Conservation (phyloP, 2,888 invertebrate genomes). For the Falcaria lacertinaria region DNA sequence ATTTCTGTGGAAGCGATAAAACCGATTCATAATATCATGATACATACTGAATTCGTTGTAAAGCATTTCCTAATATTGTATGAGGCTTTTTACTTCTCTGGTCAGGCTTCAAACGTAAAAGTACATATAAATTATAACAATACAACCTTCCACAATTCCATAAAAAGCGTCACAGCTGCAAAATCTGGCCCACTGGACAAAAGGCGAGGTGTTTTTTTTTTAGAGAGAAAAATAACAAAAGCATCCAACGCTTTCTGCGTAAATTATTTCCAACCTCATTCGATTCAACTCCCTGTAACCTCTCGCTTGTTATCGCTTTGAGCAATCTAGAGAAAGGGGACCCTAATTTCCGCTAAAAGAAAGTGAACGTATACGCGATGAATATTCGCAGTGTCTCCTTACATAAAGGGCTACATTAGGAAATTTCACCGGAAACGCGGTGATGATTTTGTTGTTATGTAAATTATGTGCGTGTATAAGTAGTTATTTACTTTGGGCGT, state of each 20-base stretch:
- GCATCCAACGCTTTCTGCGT: constrained; percentile 22
- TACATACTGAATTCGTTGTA: no score
- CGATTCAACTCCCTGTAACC: constrained; percentile 31
- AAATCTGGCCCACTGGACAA: constrained; percentile 3
- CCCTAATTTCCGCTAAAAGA: constrained; percentile 44
- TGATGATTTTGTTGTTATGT: no score
- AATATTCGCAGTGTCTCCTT: constrained; percentile 15
- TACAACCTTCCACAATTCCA: not conserved
- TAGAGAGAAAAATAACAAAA: constrained; percentile 17
- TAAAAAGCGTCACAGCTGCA: constrained; percentile 1
- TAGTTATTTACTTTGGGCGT: no score
- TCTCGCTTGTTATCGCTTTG: constrained; percentile 48
- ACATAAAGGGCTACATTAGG: constrained; percentile 15
- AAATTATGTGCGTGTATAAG: not conserved
- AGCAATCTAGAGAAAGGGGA: constrained; percentile 39
- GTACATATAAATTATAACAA: not conserved
- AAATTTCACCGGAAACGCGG: constrained; percentile 9
- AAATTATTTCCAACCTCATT: constrained; percentile 35
- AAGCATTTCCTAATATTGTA: no score
- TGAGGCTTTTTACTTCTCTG: no score
- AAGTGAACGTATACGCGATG: constrained; percentile 15
- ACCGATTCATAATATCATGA: no score
- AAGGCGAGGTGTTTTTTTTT: constrained; percentile 4
- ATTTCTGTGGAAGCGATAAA: no score
- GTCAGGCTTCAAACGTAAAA: not conserved